Conservation (phyloP, 2,888 invertebrate genomes). For the Macaria liturata region DNA sequence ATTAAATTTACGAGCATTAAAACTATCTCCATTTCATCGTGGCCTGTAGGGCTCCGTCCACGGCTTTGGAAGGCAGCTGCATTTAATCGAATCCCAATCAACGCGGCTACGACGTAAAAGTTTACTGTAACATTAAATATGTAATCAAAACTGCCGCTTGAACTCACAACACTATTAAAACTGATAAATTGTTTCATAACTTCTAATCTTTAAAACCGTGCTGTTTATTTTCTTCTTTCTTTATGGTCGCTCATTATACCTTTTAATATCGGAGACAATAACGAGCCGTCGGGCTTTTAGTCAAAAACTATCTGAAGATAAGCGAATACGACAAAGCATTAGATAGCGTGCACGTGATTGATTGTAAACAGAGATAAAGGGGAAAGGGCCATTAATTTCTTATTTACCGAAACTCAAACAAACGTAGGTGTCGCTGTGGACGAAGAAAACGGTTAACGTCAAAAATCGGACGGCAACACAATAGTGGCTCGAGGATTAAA, state of each 20-base stretch:
- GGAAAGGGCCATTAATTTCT: constrained; percentile 68
- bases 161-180: constrained; percentile 58
- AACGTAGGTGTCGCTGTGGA: constrained; percentile 61
- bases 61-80: constrained; percentile 65
- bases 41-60: constrained; percentile 61
- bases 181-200: constrained; percentile 64
- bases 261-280: constrained; percentile 23
- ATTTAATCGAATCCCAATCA: constrained; percentile 79
- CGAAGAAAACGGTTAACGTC: constrained; percentile 69
- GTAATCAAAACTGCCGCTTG: constrained; percentile 64
- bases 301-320: constrained; percentile 35
- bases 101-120: constrained; percentile 67
- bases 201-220: constrained; percentile 50
- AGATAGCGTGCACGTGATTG: constrained; percentile 59
- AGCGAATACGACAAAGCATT: constrained; percentile 48
- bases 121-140: constrained; percentile 72
- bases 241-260: constrained; percentile 42
- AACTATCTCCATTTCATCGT: constrained; percentile 78
- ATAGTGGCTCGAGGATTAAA: constrained; percentile 76
- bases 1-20: constrained; percentile 79
- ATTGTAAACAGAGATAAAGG: constrained; percentile 66
- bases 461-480: constrained; percentile 75
- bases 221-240: constrained; percentile 49
- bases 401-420: constrained; percentile 63
- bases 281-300: constrained; percentile 28